phyloP scores from a whole-genome alignment of 2,113 vertebrate species.

The Petaurus breviceps region DNA sequence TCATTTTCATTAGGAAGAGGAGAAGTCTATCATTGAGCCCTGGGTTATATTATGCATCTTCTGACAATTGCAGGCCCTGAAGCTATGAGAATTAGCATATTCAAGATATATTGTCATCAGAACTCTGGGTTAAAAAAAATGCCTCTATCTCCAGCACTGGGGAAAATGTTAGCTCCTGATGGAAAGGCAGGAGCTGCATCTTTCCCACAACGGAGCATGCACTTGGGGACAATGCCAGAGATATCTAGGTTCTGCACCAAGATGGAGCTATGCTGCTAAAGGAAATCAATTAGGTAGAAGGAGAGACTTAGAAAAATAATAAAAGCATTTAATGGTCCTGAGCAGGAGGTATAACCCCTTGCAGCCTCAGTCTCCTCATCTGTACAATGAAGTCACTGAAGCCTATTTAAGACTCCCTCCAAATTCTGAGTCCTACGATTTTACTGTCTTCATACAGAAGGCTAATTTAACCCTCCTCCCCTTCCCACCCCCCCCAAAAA shows the following conservation, averaged over 20 bases:
- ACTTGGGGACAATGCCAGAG: not conserved
- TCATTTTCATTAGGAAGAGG: conserved; percentile 44
- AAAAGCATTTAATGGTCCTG: not conserved
- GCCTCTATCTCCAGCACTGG: conserved; percentile 4
- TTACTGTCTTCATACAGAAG: not conserved
- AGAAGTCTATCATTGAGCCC: conserved; percentile 41
- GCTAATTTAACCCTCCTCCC: not conserved
- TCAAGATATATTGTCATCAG: conserved; percentile 60
- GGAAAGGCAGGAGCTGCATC: conserved; percentile 32
- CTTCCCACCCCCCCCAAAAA: not conserved
- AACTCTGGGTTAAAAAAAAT: not conserved
- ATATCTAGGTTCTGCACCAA: not conserved
- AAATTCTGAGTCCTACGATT: not conserved
- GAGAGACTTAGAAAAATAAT: not conserved
- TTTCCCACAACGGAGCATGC: not conserved
- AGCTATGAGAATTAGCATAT: conserved; percentile 33
- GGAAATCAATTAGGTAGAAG: not conserved
- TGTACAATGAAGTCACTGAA: not conserved
- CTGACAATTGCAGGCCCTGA: conserved; percentile 51
- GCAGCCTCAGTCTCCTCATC: not conserved
- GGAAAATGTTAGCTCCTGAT: conserved; percentile 5
- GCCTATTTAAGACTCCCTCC: not conserved
- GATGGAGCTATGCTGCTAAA: not conserved
- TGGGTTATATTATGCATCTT: conserved; percentile 55
- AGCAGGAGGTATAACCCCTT: not conserved